Conservation (phyloP, 2,797 vertebrate genomes). For the Kryptolebias ocellatus region DNA sequence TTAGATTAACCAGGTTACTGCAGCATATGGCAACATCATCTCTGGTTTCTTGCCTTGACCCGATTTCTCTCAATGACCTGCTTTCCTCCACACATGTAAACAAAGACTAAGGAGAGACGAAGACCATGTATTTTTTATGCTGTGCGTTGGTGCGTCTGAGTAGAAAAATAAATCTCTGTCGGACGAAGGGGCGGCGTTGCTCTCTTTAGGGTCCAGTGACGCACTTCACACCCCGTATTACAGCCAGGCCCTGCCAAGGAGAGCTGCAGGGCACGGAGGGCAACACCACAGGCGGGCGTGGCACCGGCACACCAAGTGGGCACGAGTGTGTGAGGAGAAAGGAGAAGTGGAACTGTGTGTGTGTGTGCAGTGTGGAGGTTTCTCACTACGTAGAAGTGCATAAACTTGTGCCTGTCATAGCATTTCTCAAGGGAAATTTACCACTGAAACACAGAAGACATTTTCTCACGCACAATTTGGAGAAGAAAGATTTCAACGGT, state of each 20-base stretch:
- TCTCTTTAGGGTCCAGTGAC: constrained; percentile 55
- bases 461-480: neutral
- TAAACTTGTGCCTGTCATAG: neutral
- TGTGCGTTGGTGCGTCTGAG: constrained; percentile 21
- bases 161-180: constrained; percentile 28
- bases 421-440: constrained; percentile 15
- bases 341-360: constrained; percentile 41
- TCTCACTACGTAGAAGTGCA: constrained; percentile 29
- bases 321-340: constrained; percentile 36
- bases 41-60: constrained; percentile 44
- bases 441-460: constrained; percentile 1
- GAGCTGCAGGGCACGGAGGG: constrained; percentile 17
- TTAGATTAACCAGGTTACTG: constrained; percentile 37
- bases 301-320: constrained; percentile 32
- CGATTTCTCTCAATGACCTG: constrained; percentile 32
- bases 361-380: constrained; percentile 3
- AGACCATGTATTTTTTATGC: constrained; percentile 5
- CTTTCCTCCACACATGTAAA: constrained; percentile 32
- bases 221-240: constrained; percentile 62
- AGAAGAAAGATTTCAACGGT: constrained; percentile 1
- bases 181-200: constrained; percentile 15
- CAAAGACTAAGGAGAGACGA: neutral
- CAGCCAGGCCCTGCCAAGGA: constrained; percentile 33
- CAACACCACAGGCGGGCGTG: constrained; percentile 23
- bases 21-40: constrained; percentile 26